Conservation (phyloP, 1,140 invertebrate species). For the Pogonomyrmex barbatus region DNA sequence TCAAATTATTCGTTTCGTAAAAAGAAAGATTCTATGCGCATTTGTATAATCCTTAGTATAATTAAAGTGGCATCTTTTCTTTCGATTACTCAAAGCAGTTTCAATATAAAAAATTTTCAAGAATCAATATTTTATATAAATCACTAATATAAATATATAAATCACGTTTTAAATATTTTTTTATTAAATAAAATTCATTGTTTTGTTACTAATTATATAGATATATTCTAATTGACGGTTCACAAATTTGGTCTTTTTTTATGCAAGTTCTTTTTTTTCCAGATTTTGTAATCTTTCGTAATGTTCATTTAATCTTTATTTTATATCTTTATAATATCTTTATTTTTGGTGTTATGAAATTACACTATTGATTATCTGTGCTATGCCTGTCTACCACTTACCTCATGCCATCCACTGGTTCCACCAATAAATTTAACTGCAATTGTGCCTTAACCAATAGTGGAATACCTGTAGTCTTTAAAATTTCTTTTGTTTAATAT, state of each 20-base stretch:
- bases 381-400: constrained; percentile 80
- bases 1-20: not conserved
- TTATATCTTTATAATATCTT: not conserved
- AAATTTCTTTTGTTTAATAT: constrained; percentile 40
- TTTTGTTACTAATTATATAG: not conserved
- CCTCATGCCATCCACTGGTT: constrained; percentile 87
- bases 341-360: not conserved
- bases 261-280: not conserved
- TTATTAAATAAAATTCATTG: not conserved
- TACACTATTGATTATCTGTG: not conserved
- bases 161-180: not conserved
- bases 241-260: not conserved
- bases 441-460: constrained; percentile 89
- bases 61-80: not conserved
- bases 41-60: not conserved
- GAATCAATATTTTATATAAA: not conserved
- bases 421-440: constrained; percentile 91
- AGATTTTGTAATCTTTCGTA: not conserved
- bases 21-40: not conserved
- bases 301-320: not conserved
- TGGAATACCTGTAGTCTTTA: constrained; percentile 89
- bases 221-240: not conserved
- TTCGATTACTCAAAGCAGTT: not conserved
- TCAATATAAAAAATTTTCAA: not conserved
- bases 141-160: too few relatives aligned